Base-by-base conservation (phyloP, 1,140 invertebrate genomes). In the Listronotus oregonensis region DNA sequence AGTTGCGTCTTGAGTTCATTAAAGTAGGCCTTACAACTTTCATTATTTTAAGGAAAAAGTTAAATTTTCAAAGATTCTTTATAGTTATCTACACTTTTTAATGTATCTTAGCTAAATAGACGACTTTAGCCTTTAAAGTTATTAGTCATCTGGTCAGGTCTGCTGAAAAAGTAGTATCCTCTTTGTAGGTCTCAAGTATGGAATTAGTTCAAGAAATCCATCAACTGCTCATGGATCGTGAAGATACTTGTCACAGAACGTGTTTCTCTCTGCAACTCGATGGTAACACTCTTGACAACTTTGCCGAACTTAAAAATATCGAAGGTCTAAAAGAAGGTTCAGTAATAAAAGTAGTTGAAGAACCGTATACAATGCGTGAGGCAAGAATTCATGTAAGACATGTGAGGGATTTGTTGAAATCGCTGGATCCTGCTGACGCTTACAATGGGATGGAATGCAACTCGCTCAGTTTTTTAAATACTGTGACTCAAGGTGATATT, bases 201-300 rank as follows among this genome's bases (percentile, higher is more conserved):
- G 97, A 99, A 79, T 81, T 99, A 40, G 96, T 99, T 0, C 97
- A 99, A 84, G 97, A 99, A 84, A 97, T 99, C 52, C 96, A 98
- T 79, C 96, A 98, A 80, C 83, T 98, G 51, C 81, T 99, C 8
- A 97, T 98, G 94, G 97, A 99, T 78, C 84, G 96, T 34, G 96
- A 99, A 80, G 96, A 99, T 75, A 98, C 96, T 0, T 99, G 97
- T 75, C 96, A 97, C 75, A 84, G 96, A 21, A 99, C 97, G 1
- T 99, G 97, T 77, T 99, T 99, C 78, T 97, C 96, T 0, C 83
- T 99, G 8, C 95, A 99, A 81, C 81, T 99, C 6, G 94, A 98
- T 75, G 94, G 93, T 9, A 88, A 90, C 51, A 96, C 94, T 4
- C 82, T 99, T 43, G 97, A 99, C 78, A 97, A 98, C 80, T 99